These are phyloP conservation scores for Torymus auratus DNA, from an alignment of 2,888 invertebrate species.

Conservation along the genomic window DNA sequence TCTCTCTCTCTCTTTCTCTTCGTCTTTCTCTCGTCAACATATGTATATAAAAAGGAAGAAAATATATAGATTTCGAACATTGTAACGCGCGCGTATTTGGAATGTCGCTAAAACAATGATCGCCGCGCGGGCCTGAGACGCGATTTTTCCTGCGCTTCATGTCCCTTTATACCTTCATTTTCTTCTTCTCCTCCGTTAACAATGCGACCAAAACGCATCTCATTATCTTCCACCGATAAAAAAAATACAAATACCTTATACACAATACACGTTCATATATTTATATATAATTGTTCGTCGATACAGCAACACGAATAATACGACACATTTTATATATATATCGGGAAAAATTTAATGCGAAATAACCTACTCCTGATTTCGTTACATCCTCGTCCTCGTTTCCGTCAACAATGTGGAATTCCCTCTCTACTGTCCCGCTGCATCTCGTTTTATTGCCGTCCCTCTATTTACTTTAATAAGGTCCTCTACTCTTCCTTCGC, in stretches of 20 bases:
- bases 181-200: neutral
- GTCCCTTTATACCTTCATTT: neutral
- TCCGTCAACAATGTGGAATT: conserved; percentile 31
- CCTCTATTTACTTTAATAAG: conserved; percentile 4
- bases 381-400: neutral
- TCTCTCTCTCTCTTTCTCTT: conserved; percentile 2
- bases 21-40: neutral
- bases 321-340: conserved; percentile 1
- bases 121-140: conserved; percentile 17
- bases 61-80: conserved; percentile 43
- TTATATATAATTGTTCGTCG: conserved; percentile 17
- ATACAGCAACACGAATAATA: conserved; percentile 45
- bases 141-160: neutral
- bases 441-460: neutral
- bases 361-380: too few relatives aligned
- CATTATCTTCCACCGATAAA: conserved; percentile 62
- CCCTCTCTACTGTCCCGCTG: neutral
- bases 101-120: conserved; percentile 38
- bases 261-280: conserved; percentile 58
- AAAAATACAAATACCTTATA: conserved; percentile 70
- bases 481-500: neutral
- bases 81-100: conserved; percentile 15
- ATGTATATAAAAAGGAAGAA: conserved; percentile 44
- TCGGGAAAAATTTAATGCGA: too few relatives aligned
- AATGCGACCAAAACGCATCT: conserved; percentile 5